These are phyloP conservation scores for Empis stercorea DNA, from an alignment of 2,888 invertebrate genomes.

Conservation along the genomic window DNA sequence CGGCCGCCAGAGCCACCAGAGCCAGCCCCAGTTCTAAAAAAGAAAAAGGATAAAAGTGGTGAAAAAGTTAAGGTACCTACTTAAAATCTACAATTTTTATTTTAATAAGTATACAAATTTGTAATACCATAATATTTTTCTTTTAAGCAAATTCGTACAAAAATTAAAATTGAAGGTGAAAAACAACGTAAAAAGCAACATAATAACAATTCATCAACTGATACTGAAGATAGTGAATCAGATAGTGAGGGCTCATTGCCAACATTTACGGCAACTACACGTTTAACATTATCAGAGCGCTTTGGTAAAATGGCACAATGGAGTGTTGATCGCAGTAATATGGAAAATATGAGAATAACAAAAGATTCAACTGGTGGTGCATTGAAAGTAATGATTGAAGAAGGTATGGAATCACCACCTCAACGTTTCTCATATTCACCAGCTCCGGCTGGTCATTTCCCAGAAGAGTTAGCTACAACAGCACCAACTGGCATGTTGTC, in stretches of 20 bases:
- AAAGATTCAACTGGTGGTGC: slow-evolving; percentile 60
- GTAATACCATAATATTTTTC: too few species aligned
- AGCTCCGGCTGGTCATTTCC: slow-evolving; percentile 63
- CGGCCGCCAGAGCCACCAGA: slow-evolving; percentile 43
- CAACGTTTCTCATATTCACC: slow-evolving; percentile 45
- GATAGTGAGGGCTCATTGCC: slow-evolving; percentile 42
- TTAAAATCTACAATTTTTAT: not conserved
- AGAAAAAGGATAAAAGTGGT: slow-evolving; percentile 34
- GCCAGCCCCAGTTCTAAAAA: slow-evolving; percentile 28
- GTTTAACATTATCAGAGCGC: slow-evolving; percentile 69
- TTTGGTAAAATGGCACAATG: slow-evolving; percentile 89
- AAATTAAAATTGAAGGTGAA: slow-evolving; percentile 37
- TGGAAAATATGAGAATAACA: slow-evolving; percentile 77
- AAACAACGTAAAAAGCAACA: slow-evolving; percentile 21
- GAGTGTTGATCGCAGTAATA: slow-evolving; percentile 69
- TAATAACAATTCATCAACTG: slow-evolving; percentile 40
- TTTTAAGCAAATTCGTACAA: slow-evolving; percentile 27
- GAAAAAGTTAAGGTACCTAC: slow-evolving; percentile 30
- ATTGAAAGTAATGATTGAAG: slow-evolving; percentile 65
- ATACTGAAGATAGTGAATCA: slow-evolving; percentile 47
- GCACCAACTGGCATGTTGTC: slow-evolving; percentile 60
- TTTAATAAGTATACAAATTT: too few species aligned
- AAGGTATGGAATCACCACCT: slow-evolving; percentile 45
- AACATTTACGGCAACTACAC: slow-evolving; percentile 47
- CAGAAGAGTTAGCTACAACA: slow-evolving; percentile 59